phyloP scores from a whole-genome alignment of 2,113 vertebrate genomes.

The Eidolon helvum region DNA sequence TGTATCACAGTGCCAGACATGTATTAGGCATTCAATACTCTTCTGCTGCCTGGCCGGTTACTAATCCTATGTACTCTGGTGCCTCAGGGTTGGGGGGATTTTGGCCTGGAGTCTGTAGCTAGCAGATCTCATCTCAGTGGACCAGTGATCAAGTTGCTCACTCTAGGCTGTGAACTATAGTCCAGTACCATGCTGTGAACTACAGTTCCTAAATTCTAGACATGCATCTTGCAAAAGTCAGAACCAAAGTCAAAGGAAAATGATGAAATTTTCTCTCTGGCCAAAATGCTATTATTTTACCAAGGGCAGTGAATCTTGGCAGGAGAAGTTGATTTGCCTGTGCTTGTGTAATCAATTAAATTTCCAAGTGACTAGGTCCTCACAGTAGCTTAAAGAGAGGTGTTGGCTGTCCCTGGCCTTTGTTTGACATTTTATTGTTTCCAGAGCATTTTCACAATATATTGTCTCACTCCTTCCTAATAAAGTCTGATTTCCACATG shows the following conservation, averaged over 20 bases:
- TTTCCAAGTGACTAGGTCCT: conserved; percentile 52
- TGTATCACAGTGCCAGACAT: neutral
- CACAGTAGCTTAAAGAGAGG: conserved; percentile 3
- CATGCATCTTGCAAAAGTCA: conserved; percentile 43
- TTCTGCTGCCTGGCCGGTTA: neutral
- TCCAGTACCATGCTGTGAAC: neutral
- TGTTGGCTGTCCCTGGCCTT: neutral
- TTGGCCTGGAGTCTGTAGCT: neutral
- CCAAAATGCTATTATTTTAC: conserved; percentile 61
- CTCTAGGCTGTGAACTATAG: neutral
- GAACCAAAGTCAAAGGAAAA: conserved; percentile 68
- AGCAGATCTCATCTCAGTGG: neutral
- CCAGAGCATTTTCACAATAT: conserved; percentile 11
- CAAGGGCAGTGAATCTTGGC: conserved; percentile 62
- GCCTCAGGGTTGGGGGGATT: neutral
- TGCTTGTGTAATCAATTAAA: conserved; percentile 46
- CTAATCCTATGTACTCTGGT: neutral
- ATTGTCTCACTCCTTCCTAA: neutral
- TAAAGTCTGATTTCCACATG: neutral
- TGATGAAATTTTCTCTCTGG: conserved; percentile 51
- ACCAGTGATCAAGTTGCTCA: neutral
- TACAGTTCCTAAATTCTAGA: neutral
- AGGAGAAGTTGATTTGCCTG: conserved; percentile 53
- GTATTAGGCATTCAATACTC: neutral
- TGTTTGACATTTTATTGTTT: conserved; percentile 28